Base-by-base conservation (phyloP, 2,113 vertebrate genomes). In the Nycticryphes semicollaris region DNA sequence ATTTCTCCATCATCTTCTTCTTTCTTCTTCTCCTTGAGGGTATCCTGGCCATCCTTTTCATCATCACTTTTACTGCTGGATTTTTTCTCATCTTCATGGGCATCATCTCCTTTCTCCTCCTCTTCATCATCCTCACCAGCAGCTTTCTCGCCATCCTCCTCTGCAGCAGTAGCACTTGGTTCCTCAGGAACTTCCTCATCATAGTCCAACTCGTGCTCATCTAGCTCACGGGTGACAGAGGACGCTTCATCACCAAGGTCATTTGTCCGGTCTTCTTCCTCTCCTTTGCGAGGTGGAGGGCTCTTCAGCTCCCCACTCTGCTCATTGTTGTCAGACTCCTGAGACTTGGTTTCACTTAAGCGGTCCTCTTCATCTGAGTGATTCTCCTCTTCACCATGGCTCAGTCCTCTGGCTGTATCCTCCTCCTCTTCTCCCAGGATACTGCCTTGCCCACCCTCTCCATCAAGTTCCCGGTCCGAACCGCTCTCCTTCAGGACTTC, bases 151-250 rank as follows among this genome's bases (percentile, higher is more conserved):
- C 93, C 88, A 1, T 98, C 98, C 4, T 99, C 98, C 66, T 99
- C 98, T 2, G 81, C 98, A 4, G 82, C 84, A 9, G 98, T 95
- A 12, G 98, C 91, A 33, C 95, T 98, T 5, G 98, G 97, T 57
- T 99, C 99, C 96, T 99, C 99, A 0, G 99, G 99, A 18, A 99
- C 99, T 94, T 99, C 99, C 97, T 99, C 99, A 0, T 99, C 99
- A 12, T 99, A 99, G 97, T 99, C 99, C 86, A 99, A 96, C 88
- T 99, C 99, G 0, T 99, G 99, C 53, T 99, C 99, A 1, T 99
- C 99, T 67, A 99, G 97, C 70, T 99, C 99, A 41, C 99, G 97
- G 14, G 99, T 99, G 87, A 99, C 99, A 0, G 99, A 99, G 4
- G 98, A 99, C 0, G 99, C 98, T 92, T 99, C 99, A 2, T 99